phyloP scores from a whole-genome alignment of 2,113 vertebrate species.

The Crotalus viridis region DNA sequence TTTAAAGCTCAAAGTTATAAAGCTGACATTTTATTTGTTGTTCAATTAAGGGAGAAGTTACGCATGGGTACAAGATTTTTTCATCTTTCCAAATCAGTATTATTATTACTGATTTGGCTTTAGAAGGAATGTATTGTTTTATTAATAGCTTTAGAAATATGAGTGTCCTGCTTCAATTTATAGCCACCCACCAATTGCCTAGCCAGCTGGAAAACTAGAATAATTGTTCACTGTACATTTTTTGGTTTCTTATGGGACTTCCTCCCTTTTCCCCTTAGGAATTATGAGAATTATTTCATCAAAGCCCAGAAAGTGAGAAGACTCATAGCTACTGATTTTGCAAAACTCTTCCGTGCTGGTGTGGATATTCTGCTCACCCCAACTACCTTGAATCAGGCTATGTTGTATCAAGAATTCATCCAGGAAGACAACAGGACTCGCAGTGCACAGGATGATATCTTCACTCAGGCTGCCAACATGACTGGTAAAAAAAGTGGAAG shows the following conservation, averaged over 20 bases:
- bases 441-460: constrained; percentile 86
- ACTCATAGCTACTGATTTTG: constrained; percentile 88
- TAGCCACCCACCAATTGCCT: neutral
- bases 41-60: constrained; percentile 8
- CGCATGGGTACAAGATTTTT: constrained; percentile 6
- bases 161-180: neutral
- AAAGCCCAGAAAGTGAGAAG: constrained; percentile 93
- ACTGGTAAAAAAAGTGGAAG: constrained; percentile 75
- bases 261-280: constrained; percentile 68
- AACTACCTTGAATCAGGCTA: constrained; percentile 83
- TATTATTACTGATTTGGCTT: constrained; percentile 20
- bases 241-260: neutral
- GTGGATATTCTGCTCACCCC: constrained; percentile 91
- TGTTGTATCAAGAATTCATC: constrained; percentile 77
- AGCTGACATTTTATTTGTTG: constrained; percentile 21
- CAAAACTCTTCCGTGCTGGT: constrained; percentile 78
- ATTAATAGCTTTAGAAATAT: neutral
- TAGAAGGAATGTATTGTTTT: neutral
- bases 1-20: constrained; percentile 36
- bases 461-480: constrained; percentile 92
- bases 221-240: neutral
- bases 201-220: neutral
- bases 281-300: constrained; percentile 88
- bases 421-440: constrained; percentile 93
- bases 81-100: constrained; percentile 13